Conservation (phyloP, 2,888 invertebrate species). For the Diabrotica balteata region DNA sequence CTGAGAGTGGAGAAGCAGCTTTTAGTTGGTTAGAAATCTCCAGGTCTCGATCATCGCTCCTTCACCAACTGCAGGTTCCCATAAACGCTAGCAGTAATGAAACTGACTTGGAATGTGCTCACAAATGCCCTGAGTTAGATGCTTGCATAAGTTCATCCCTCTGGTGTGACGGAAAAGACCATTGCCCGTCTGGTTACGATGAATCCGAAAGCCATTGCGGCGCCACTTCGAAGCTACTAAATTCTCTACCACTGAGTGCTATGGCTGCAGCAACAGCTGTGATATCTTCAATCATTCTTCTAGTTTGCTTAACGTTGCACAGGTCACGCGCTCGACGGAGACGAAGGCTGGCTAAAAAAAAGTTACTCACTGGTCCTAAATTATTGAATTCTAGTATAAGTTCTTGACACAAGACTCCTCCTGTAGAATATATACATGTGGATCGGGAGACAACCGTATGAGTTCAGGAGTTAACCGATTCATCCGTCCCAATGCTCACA, state of each 20-base stretch:
- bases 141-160: conserved; percentile 78
- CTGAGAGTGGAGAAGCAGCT: conserved; percentile 78
- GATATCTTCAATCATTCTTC: conserved; percentile 66
- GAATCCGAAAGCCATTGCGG: conserved; percentile 75
- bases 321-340: conserved; percentile 65
- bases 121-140: conserved; percentile 75
- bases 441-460: conserved; percentile 93
- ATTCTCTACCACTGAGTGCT: conserved; percentile 65
- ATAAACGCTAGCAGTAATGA: conserved; percentile 63
- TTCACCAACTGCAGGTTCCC: conserved; percentile 66
- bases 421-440: conserved; percentile 92
- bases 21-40: conserved; percentile 81
- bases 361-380: conserved; percentile 65
- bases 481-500: conserved; percentile 59
- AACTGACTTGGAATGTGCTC: conserved; percentile 66
- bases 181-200: conserved; percentile 74
- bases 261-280: conserved; percentile 67
- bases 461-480: conserved; percentile 59
- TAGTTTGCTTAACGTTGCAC: conserved; percentile 67
- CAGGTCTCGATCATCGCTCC: conserved; percentile 68
- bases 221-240: conserved; percentile 62
- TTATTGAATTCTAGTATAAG: conserved; percentile 70
- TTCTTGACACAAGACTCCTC: conserved; percentile 91
- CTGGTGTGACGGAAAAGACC: conserved; percentile 77
- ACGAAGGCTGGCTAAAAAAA: conserved; percentile 63